These are phyloP conservation scores for Aptenodytes patagonicus DNA, from an alignment of 2,113 vertebrate species.

Conservation along the genomic window DNA sequence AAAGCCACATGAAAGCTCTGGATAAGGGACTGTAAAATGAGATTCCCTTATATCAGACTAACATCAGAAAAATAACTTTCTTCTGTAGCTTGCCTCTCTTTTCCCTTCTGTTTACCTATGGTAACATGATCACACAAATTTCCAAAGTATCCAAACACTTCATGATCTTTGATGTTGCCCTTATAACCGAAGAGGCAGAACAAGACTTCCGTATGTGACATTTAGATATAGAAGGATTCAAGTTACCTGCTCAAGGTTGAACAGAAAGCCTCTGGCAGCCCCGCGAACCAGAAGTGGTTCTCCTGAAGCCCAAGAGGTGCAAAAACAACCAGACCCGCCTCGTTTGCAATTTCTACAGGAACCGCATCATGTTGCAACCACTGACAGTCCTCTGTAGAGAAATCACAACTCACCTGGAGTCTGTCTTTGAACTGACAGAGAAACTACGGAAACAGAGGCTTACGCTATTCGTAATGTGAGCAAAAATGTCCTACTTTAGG, in stretches of 20 bases:
- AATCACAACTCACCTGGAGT: background rate
- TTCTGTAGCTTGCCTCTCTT: background rate
- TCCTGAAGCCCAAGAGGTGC: background rate
- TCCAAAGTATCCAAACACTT: background rate
- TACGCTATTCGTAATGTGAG: background rate
- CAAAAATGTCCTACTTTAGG: background rate
- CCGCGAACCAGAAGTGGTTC: background rate
- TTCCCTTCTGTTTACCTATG: conserved; percentile 1
- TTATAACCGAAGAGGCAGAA: background rate
- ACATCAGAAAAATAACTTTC: conserved; percentile 40
- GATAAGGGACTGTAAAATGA: conserved; percentile 17
- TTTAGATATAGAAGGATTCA: background rate
- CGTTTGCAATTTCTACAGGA: background rate
- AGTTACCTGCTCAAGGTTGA: background rate
- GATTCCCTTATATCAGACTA: background rate
- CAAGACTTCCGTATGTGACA: background rate
- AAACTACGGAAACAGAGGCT: background rate
- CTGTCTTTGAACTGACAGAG: background rate
- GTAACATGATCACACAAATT: background rate
- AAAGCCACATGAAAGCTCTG: conserved; percentile 31
- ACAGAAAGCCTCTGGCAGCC: background rate
- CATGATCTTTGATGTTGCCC: conserved; percentile 11
- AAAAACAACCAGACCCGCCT: background rate
- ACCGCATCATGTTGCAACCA: background rate
- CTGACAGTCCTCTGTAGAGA: background rate